Evolutionary conservation across 1,140 invertebrate species (phyloP).

Genomic region (Zeugodacus cucurbitae): DNA sequence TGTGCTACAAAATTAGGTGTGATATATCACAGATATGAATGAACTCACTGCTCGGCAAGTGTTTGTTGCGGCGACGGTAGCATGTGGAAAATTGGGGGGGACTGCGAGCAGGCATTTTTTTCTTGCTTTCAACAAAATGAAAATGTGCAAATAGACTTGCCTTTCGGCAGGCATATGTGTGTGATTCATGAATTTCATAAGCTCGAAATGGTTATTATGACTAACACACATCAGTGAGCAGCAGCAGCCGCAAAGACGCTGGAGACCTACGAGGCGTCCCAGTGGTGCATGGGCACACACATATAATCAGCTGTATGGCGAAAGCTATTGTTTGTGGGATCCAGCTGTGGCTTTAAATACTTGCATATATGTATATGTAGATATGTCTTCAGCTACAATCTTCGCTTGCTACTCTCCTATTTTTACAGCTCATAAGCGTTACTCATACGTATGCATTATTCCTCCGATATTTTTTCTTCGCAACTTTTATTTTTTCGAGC

Average conservation of each 20-base stretch:
- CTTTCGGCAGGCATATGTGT: not conserved
- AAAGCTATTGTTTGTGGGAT: not conserved
- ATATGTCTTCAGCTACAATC: not conserved
- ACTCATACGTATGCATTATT: not conserved
- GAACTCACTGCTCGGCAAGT: not conserved
- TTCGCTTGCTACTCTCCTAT: not conserved
- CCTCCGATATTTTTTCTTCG: not conserved
- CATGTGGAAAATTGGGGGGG: not conserved
- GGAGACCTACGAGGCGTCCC: not conserved
- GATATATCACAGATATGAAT: constrained; percentile 34
- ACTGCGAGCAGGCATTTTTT: not conserved
- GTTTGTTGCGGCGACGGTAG: not conserved
- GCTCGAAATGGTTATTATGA: not conserved
- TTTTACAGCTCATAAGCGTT: not conserved
- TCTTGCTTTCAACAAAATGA: not conserved
- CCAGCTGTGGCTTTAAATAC: not conserved
- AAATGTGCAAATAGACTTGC: not conserved
- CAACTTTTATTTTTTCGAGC: not conserved
- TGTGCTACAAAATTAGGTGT: not conserved
- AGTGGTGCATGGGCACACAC: not conserved
- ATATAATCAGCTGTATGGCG: not conserved
- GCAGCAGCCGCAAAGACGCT: not conserved
- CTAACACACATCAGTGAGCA: not conserved
- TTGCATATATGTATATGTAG: not conserved
- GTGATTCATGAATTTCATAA: constrained; percentile 19